Conservation (phyloP, 2,888 invertebrate genomes). For the Cheiracanthium punctorium region DNA sequence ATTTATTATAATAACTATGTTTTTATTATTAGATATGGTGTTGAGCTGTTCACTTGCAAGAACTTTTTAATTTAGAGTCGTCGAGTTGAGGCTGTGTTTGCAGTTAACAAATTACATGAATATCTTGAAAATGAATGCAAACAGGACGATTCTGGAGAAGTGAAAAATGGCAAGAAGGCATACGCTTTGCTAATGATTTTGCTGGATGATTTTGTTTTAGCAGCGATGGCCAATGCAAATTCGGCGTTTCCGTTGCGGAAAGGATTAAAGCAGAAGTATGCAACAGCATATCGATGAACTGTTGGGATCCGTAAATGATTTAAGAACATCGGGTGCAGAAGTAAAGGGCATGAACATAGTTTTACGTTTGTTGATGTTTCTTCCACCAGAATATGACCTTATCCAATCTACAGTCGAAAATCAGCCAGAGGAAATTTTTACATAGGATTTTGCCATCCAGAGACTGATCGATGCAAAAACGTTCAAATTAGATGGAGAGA, state of each 20-base stretch:
- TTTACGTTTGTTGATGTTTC: not conserved
- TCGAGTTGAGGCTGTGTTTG: slow-evolving; percentile 7
- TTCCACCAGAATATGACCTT: not conserved
- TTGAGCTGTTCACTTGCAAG: no score
- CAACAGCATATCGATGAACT: slow-evolving; percentile 19
- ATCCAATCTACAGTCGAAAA: slow-evolving; percentile 15
- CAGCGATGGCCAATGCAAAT: not conserved
- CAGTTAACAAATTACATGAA: not conserved
- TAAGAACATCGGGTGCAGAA: not conserved
- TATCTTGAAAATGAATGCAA: not conserved
- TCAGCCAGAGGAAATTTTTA: slow-evolving; percentile 18
- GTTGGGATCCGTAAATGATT: not conserved
- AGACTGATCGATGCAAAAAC: no score
- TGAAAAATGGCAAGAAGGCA: slow-evolving; percentile 11
- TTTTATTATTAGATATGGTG: no score
- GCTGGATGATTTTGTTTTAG: slow-evolving; percentile 19
- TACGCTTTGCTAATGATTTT: slow-evolving; percentile 15
- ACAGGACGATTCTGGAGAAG: not conserved
- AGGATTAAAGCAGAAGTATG: slow-evolving; percentile 4
- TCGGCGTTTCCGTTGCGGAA: not conserved
- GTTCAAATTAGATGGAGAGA: no score
- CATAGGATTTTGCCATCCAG: slow-evolving; percentile 18
- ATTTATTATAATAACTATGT: no score
- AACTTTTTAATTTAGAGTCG: not conserved
- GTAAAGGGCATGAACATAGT: not conserved